Conservation (phyloP, 2,888 invertebrate genomes). For the Gastracanthus pulcherrimus region DNA sequence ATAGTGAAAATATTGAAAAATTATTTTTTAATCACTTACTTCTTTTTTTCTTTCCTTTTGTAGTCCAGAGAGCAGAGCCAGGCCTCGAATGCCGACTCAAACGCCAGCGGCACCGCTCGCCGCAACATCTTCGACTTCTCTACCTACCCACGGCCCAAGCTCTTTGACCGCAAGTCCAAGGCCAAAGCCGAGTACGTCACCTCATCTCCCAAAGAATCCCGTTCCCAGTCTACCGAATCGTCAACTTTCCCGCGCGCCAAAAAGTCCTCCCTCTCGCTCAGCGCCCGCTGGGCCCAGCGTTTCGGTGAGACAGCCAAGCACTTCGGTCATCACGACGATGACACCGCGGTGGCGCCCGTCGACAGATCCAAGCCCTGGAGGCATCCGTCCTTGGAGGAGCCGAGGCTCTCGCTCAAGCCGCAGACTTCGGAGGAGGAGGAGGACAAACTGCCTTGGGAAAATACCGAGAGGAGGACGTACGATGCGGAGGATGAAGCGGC, state of each 20-base stretch:
- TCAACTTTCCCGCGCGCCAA: slow-evolving; percentile 82
- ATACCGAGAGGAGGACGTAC: slow-evolving; percentile 60
- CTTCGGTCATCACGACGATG: slow-evolving; percentile 61
- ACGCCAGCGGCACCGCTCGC: slow-evolving; percentile 62
- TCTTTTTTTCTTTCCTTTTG: background rate
- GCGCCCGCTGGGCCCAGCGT: slow-evolving; percentile 77
- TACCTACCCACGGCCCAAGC: slow-evolving; percentile 86
- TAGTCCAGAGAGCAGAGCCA: slow-evolving; percentile 30
- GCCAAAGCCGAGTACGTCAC: slow-evolving; percentile 76
- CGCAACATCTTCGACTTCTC: slow-evolving; percentile 85
- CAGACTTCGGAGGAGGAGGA: slow-evolving; percentile 64
- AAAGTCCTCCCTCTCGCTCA: slow-evolving; percentile 78
- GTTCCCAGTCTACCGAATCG: slow-evolving; percentile 80
- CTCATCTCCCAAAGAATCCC: slow-evolving; percentile 78
- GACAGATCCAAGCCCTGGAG: slow-evolving; percentile 72
- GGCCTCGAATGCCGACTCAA: slow-evolving; percentile 18
- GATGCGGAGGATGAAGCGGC: slow-evolving; percentile 35
- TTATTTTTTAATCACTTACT: too few species aligned
- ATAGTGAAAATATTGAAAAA: background rate
- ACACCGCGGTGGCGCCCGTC: slow-evolving; percentile 59
- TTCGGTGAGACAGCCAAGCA: slow-evolving; percentile 66
- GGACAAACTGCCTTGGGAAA: slow-evolving; percentile 66
- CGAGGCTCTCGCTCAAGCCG: slow-evolving; percentile 68
- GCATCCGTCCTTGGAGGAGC: slow-evolving; percentile 72
- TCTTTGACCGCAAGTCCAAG: slow-evolving; percentile 75